Evolutionary conservation across 2,797 vertebrate genomes (phyloP).

Genomic region (Threskiornis aethiopicus): DNA sequence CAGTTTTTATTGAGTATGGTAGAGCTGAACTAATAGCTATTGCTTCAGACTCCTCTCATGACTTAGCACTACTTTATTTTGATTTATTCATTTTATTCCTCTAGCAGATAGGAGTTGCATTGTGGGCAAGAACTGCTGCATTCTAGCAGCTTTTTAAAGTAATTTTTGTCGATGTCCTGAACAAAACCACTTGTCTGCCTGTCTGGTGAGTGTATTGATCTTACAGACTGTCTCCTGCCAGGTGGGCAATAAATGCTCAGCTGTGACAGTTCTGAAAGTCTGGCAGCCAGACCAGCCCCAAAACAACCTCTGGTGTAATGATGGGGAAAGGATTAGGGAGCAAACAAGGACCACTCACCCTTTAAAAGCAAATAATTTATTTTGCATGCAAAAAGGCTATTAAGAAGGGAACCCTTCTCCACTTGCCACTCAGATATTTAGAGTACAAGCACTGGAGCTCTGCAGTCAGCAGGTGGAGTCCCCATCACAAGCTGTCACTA

Average conservation of each 20-base stretch:
- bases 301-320: not conserved
- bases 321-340: not conserved
- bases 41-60: not conserved
- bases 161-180: not conserved
- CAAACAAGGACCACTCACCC: not conserved
- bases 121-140: not conserved
- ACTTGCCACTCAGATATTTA: not conserved
- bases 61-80: not conserved
- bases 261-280: not conserved
- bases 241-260: not conserved
- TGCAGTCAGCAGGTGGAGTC: not conserved
- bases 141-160: not conserved
- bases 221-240: not conserved
- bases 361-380: constrained; percentile 25
- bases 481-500: not conserved
- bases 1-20: not conserved
- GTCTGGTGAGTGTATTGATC: not conserved
- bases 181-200: not conserved
- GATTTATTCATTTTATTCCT: not conserved
- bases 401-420: not conserved
- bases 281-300: not conserved
- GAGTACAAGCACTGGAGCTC: not conserved
- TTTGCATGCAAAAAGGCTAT: not conserved
- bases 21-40: not conserved
- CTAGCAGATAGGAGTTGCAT: not conserved